phyloP scores from a whole-genome alignment of 2,113 vertebrate genomes.

The Gnathonemus longibarbis region DNA sequence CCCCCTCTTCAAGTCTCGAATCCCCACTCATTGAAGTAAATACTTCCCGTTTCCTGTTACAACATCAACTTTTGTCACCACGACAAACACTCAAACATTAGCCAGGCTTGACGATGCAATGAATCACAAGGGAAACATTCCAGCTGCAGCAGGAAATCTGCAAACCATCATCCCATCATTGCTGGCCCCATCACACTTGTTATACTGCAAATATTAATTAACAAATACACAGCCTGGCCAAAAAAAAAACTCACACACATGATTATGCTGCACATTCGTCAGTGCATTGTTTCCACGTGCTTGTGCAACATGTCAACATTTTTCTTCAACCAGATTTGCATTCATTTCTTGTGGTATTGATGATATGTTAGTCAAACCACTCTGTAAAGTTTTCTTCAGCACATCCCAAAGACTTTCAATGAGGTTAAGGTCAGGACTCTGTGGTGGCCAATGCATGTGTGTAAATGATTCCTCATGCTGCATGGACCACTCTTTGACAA shows the following conservation, averaged over 20 bases:
- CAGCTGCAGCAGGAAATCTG: not conserved
- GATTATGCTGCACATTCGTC: not conserved
- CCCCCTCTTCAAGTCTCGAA: not conserved
- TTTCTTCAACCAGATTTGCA: not conserved
- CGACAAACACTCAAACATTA: not conserved
- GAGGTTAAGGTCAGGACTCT: too few species aligned
- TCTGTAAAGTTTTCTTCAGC: too few species aligned
- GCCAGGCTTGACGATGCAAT: not conserved
- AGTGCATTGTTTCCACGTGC: not conserved
- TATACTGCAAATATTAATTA: not conserved
- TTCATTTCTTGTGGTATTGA: not conserved
- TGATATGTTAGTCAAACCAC: too few species aligned
- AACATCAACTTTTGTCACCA: not conserved
- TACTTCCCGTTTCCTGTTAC: not conserved
- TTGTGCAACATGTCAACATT: not conserved
- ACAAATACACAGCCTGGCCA: not conserved
- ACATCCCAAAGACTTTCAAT: too few species aligned
- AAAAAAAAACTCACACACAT: too few species aligned
- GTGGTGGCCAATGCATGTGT: not conserved
- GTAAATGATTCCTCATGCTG: not conserved
- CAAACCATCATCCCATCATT: not conserved
- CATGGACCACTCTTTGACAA: not conserved
- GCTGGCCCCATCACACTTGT: not conserved
- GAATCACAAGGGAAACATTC: not conserved
- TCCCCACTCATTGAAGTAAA: not conserved